Base-by-base conservation (phyloP, 2,797 vertebrate species). In the Falco rusticolus region DNA sequence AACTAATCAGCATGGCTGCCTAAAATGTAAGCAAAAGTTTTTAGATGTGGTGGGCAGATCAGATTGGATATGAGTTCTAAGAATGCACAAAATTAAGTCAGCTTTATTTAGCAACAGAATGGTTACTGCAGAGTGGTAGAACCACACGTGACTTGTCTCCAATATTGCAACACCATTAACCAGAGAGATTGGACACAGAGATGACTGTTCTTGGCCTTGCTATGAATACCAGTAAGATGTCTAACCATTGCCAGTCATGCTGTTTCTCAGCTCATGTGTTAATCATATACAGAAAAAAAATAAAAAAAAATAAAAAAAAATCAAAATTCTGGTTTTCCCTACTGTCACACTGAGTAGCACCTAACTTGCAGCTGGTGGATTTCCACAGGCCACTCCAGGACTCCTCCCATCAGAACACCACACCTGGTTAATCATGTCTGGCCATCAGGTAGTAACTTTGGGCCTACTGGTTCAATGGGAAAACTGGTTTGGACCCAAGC, bases 11-110 rank as follows among this genome's bases (percentile, higher is more conserved):
- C 24, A 66, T 71, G 59, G 53, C 19, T 94, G 81, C 66, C 50
- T 92, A 29, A 84, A 89, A 93, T 84, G 64, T 85, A 95, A 96
- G 87, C 45, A 90, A 82, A 80, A 43, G 17, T n/a, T 90, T 88
- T 94, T 74, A 89, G 63, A 89, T 93, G 69, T 81, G 79, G 75
- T 74, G 43, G 77, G 66, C n/a, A 87, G 70, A 94, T 93, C 66
- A 87, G 74, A 74, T 11, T 80, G 41, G 33, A 24, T 79, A 65
- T 13, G 77, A 84, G 34, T 93, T 93, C 48, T 84, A 89, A 93
- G 90, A 84, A 94, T 25, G 21, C 64, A 41, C n/a, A 84, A 65
- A 90, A 93, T 90, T 57, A 63, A 87, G 45, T 80, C 45, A 24
- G 51, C 71, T 94, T 89, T 92, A 90, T 94, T 93, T 93, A 96